Conservation (phyloP, 1,140 invertebrate genomes). For the Ceratoteleas bidentatus region DNA sequence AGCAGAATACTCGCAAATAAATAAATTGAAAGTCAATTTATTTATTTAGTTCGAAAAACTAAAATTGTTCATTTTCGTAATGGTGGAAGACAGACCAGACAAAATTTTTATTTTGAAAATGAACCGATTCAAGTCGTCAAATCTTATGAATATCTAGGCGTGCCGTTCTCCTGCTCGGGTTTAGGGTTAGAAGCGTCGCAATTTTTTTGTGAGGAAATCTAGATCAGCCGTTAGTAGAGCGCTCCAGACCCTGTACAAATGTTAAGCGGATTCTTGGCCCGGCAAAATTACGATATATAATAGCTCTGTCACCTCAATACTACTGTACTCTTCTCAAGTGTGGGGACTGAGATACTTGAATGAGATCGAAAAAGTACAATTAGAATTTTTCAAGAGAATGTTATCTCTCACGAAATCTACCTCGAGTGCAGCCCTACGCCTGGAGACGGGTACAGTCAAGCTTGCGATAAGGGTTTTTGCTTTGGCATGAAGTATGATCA, state of each 20-base stretch:
- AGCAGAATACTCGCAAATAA: background rate
- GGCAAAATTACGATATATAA: background rate
- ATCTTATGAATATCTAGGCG: background rate
- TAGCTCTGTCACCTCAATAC: background rate
- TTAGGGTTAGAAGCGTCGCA: background rate
- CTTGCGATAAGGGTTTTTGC: background rate
- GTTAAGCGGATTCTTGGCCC: background rate
- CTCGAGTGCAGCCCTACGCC: background rate
- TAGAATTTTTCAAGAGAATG: slow-evolving; percentile 3
- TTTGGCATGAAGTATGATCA: background rate
- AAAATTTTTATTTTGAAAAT: background rate
- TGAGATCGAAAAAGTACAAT: background rate
- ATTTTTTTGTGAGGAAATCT: background rate
- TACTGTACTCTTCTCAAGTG: background rate
- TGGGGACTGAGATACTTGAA: slow-evolving; percentile 1
- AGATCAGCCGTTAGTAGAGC: background rate
- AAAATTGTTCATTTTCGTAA: slow-evolving; percentile 3
- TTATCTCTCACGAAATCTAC: background rate
- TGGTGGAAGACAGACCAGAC: background rate
- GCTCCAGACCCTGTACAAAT: background rate
- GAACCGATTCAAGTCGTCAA: slow-evolving; percentile 1
- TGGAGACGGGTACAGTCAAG: background rate
- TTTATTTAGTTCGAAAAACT: too few species aligned
- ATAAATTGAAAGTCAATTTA: background rate
- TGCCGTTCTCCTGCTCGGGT: background rate